Evolutionary conservation across 2,888 invertebrate species (phyloP).

Genomic region (Mythimna albipuncta): DNA sequence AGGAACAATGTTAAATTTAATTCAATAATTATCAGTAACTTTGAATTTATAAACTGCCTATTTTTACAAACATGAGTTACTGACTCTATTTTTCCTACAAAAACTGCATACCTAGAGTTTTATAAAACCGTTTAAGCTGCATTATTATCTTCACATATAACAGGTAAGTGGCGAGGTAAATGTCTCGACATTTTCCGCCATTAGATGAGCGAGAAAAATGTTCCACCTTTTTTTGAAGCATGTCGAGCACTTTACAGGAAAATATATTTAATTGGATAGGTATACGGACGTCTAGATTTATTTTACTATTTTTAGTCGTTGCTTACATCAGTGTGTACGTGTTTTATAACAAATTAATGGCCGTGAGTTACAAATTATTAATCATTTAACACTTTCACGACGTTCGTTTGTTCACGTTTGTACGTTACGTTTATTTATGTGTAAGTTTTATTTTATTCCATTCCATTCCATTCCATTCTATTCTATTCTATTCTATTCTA

Average conservation of each 20-base stretch:
- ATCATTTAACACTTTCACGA: no score
- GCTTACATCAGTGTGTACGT: not conserved
- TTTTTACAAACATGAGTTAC: not conserved
- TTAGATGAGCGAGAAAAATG: constrained; percentile 69
- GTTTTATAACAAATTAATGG: not conserved
- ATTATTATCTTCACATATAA: constrained; percentile 39
- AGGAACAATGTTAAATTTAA: no score
- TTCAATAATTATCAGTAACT: no score
- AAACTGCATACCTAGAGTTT: constrained; percentile 10
- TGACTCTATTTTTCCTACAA: no score
- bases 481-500: no score
- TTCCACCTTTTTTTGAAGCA: constrained; percentile 65
- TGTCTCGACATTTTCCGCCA: constrained; percentile 68
- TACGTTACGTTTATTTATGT: no score
- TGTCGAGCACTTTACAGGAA: constrained; percentile 65
- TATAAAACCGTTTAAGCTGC: constrained; percentile 35
- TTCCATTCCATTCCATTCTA: no score
- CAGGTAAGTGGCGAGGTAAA: constrained; percentile 62
- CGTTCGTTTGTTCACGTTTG: no score
- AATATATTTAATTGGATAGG: constrained; percentile 42
- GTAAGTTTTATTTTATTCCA: no score
- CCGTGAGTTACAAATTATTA: not conserved
- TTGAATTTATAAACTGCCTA: not conserved
- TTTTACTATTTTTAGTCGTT: not conserved
- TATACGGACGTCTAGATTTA: constrained; percentile 13